Percentiles rank a stretch among this genome's conserved stretches.
Evolutionary conservation across 2,888 invertebrate genomes (phyloP).

Genomic region (Sinopyrophorus schimmeli): DNA sequence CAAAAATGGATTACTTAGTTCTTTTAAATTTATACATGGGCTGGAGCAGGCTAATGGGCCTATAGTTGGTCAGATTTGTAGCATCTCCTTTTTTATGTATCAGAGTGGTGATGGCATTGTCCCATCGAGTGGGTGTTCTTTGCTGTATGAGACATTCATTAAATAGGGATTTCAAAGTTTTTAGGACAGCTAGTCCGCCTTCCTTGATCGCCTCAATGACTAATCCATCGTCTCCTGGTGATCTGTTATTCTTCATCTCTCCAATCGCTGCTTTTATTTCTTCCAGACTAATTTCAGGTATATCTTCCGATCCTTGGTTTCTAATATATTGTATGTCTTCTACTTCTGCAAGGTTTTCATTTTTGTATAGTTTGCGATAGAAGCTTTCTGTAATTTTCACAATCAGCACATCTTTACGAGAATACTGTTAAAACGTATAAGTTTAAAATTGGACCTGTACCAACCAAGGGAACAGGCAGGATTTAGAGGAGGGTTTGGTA

Average conservation of each 20-base stretch:
- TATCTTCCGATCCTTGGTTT: background rate
- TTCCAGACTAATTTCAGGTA: conserved; percentile 1
- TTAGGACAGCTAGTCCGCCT: background rate
- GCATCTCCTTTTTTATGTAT: background rate
- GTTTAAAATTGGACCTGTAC: too few species aligned
- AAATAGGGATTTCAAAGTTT: conserved; percentile 2
- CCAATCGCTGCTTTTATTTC: background rate
- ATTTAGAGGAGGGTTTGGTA: too few species aligned
- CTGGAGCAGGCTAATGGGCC: background rate
- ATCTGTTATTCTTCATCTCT: conserved; percentile 2
- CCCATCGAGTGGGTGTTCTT: conserved; percentile 5
- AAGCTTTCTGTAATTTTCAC: too few species aligned
- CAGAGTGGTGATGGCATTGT: conserved; percentile 2
- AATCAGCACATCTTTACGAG: too few species aligned
- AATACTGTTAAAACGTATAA: too few species aligned
- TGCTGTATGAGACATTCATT: conserved; percentile 6
- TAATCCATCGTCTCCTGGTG: background rate
- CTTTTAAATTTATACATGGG: too few species aligned
- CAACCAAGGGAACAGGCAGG: too few species aligned
- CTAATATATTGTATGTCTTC: too few species aligned
- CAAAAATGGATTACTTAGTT: too few species aligned
- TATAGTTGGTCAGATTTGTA: background rate
- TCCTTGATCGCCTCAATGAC: background rate
- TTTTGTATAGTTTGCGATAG: too few species aligned
- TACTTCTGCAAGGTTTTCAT: too few species aligned